Percentiles rank a stretch among this genome's conserved stretches.
phyloP scores from a whole-genome alignment of 2,797 vertebrate genomes.

The Poeciliopsis gracilis region DNA sequence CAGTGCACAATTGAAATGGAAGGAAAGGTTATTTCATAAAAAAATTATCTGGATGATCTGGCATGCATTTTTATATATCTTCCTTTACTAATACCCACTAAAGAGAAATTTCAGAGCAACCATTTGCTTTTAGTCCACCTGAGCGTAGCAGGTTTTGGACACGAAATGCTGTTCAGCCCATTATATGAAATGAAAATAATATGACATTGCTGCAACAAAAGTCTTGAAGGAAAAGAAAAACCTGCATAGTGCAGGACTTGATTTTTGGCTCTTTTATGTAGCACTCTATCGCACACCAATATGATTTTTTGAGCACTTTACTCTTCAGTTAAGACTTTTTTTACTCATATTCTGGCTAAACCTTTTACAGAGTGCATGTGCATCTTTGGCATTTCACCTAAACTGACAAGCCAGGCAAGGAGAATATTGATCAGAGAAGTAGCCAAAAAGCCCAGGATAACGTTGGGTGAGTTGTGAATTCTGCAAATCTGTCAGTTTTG shows the following conservation, averaged over 20 bases:
- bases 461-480: not conserved
- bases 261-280: not conserved
- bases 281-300: not conserved
- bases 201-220: not conserved
- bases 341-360: not conserved
- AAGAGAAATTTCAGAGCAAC: not conserved
- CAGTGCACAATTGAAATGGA: not conserved
- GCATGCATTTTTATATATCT: not conserved
- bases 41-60: not conserved
- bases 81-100: not conserved
- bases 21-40: not conserved
- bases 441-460: not conserved
- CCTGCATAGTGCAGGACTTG: not conserved
- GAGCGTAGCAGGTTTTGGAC: not conserved
- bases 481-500: not conserved
- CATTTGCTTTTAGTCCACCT: not conserved
- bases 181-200: not conserved
- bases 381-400: not conserved
- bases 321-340: not conserved
- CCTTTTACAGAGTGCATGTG: not conserved
- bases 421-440: not conserved
- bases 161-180: not conserved
- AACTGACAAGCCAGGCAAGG: not conserved
- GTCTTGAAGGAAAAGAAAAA: not conserved
- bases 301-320: not conserved